A percentile compares a stretch with the other conserved stretches of the same genome.
Evolutionary conservation across 1,140 invertebrate genomes (phyloP).

Genomic region (Lepidostoma basale): DNA sequence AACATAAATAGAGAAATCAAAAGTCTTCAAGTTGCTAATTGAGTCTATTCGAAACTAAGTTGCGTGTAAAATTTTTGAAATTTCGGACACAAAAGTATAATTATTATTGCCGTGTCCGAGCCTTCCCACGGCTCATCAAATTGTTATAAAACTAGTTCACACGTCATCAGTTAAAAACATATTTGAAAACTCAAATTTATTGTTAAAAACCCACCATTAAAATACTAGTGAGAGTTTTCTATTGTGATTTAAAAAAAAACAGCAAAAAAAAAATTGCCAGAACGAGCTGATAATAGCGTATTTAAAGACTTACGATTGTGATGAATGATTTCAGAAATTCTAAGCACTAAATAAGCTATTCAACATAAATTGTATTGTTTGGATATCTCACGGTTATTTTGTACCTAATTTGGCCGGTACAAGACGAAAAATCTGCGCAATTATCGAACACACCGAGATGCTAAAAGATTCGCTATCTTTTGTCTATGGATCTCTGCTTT

Average conservation of each 20-base stretch:
- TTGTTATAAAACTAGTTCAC: constrained; percentile 10
- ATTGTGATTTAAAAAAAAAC: constrained; percentile 36
- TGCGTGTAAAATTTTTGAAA: too few relatives aligned
- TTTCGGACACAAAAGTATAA: too few relatives aligned
- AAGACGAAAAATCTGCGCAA: not conserved
- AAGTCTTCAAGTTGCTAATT: too few relatives aligned
- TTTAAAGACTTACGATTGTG: constrained; percentile 41
- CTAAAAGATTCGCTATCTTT: constrained; percentile 5
- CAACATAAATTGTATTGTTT: constrained; percentile 2
- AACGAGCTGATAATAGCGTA: constrained; percentile 24
- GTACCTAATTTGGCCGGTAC: not conserved
- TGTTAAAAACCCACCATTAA: constrained; percentile 31
- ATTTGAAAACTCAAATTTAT: constrained; percentile 12
- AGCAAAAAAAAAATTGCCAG: constrained; percentile 25
- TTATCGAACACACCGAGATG: constrained; percentile 1
- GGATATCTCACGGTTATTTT: constrained; percentile 13
- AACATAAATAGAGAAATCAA: too few relatives aligned
- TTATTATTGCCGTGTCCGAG: too few relatives aligned
- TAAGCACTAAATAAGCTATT: not conserved
- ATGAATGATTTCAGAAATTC: constrained; percentile 34
- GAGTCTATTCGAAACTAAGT: too few relatives aligned
- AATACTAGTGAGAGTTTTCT: constrained; percentile 42
- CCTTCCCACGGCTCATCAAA: constrained; percentile 6
- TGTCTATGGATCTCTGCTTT: constrained; percentile 18
- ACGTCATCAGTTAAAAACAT: constrained; percentile 5